Evolutionary conservation across 1,140 invertebrate genomes (phyloP).

Genomic region (Pseudomyrmex sp.): DNA sequence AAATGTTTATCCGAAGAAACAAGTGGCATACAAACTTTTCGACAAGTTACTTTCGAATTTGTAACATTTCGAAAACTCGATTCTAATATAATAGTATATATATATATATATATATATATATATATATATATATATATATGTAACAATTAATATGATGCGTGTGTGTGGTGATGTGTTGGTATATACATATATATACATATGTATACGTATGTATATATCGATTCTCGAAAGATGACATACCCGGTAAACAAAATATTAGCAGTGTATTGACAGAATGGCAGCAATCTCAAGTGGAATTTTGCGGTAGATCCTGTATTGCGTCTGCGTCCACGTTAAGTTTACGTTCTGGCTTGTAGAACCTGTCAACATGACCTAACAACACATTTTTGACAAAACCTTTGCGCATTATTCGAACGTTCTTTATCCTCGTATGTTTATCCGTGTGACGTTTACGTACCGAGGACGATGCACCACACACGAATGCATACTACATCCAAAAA

Average conservation of each 20-base stretch:
- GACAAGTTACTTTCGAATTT: slow-evolving; percentile 61
- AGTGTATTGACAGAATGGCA: no score
- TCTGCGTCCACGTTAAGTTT: slow-evolving; percentile 16
- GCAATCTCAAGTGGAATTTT: no score
- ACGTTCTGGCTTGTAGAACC: no score
- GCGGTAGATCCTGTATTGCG: no score
- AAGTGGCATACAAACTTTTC: slow-evolving; percentile 64
- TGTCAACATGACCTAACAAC: no score
- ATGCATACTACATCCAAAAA: not conserved
- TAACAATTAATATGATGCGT: slow-evolving; percentile 74
- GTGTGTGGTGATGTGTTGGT: slow-evolving; percentile 46
- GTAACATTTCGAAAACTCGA: slow-evolving; percentile 68
- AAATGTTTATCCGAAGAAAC: slow-evolving; percentile 75
- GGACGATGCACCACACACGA: slow-evolving; percentile 53
- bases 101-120: slow-evolving; percentile 25
- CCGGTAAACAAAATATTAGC: no score
- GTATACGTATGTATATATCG: slow-evolving; percentile 62
- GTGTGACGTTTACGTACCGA: slow-evolving; percentile 16
- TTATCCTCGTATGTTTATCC: slow-evolving; percentile 2
- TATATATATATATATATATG: no score
- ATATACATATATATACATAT: slow-evolving; percentile 48
- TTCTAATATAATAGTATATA: slow-evolving; percentile 65
- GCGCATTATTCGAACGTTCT: slow-evolving; percentile 52
- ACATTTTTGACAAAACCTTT: no score
- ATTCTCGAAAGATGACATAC: slow-evolving; percentile 69